A percentile compares a stretch with the other conserved stretches of the same genome.
phyloP scores from a whole-genome alignment of 2,797 vertebrate species.

The Apogon talboti region DNA sequence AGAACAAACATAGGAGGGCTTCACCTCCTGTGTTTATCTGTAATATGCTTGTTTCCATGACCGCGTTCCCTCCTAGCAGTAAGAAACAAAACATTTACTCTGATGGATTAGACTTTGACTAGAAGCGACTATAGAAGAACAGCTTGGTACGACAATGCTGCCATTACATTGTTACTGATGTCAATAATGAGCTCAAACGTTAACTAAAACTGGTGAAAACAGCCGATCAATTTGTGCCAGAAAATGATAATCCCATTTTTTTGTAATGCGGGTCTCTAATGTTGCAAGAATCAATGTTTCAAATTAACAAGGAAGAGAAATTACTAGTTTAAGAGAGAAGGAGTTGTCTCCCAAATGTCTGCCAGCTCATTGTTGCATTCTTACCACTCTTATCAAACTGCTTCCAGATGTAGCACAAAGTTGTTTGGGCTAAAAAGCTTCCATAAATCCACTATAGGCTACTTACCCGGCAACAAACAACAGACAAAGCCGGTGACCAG shows the following conservation, averaged over 20 bases:
- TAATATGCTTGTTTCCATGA: slow-evolving; percentile 79
- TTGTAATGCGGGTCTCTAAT: neutral
- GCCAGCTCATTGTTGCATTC: slow-evolving; percentile 1
- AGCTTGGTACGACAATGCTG: slow-evolving; percentile 5
- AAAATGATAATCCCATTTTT: slow-evolving; percentile 6
- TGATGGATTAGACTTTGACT: slow-evolving; percentile 51
- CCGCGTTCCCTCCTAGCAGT: slow-evolving; percentile 54
- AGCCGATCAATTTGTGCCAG: neutral
- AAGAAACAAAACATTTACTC: slow-evolving; percentile 72
- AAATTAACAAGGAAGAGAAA: neutral
- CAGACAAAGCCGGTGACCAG: neutral
- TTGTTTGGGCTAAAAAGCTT: neutral
- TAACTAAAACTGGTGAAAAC: slow-evolving; percentile 3
- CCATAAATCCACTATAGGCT: neutral
- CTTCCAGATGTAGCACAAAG: neutral
- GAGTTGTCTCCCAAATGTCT: slow-evolving; percentile 4
- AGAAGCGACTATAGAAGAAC: slow-evolving; percentile 51
- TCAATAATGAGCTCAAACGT: slow-evolving; percentile 11
- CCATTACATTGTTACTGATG: slow-evolving; percentile 9
- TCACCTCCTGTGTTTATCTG: slow-evolving; percentile 80
- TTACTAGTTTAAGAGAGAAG: neutral
- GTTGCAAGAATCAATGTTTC: neutral
- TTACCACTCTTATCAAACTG: neutral
- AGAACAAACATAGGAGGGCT: slow-evolving; percentile 77
- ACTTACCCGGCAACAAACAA: neutral